Evolutionary conservation across 2,113 vertebrate genomes (phyloP), one percentile per base, ranked within the genome.

Genomic region (Entelurus aequoreus): DNA sequence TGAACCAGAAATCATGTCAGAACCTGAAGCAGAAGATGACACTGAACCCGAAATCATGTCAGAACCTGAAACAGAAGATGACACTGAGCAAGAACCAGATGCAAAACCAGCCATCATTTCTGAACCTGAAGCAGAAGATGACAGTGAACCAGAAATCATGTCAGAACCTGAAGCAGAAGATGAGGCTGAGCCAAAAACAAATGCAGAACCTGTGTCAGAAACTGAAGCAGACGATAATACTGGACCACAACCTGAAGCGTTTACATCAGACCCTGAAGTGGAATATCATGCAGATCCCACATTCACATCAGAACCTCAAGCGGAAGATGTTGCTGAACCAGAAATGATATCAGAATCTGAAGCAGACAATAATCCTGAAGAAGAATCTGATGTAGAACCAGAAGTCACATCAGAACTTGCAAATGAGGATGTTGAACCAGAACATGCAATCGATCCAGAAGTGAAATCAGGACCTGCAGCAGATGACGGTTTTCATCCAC

Each of bases 81-180:
- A 65, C 4, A 10, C 56, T 19, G 61, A 71, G 15, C 16, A 54
- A 35, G 68, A 66, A 4, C 8, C 14, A 7, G n/a, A n/a, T n/a
- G n/a, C n/a, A n/a, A n/a, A n/a, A 28, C 21, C 21, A 28, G 21
- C 1, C 1, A 9, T 21, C 35, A 35, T 5, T 13, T 11, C 35
- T 6, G 66, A 69, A 8, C 54, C 50, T 4, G 63, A 79, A 61
- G 2, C 56, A 28, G 62, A 63, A 55, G 21, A 51, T 42, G 61
- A 63, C 12, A 6, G 4, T 16, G 15, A 48, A 14, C 1, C 7
- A 48, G 21, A 60, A 8, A 37, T 16, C 1, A 9, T 42, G 40
- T 5, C 47, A 10, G 70, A 68, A 8, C 61, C 48, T 5, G 67
- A 76, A 55, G 4, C 51, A 46, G 56, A 56, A 56, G 19, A 48